A percentile compares a stretch with the other conserved stretches of the same genome.
phyloP scores from a whole-genome alignment of 2,113 vertebrate species.

The Orcinus orca region DNA sequence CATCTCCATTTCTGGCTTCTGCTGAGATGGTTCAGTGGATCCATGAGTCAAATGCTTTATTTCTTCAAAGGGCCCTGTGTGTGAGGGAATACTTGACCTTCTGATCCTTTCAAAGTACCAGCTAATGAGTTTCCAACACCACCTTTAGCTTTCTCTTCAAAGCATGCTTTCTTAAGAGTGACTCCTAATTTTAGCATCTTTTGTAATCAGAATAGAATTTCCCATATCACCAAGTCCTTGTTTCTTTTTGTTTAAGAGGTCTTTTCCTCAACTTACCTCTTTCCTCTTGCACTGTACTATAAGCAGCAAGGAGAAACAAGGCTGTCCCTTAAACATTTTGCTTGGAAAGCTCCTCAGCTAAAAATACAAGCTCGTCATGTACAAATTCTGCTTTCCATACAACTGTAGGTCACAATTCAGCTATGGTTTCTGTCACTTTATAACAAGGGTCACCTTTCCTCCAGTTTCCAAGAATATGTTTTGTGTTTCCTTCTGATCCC shows the following conservation, averaged over 20 bases:
- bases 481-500: background rate
- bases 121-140: background rate
- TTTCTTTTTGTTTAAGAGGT: background rate
- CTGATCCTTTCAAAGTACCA: background rate
- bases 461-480: background rate
- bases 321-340: background rate
- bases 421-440: no score
- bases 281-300: background rate
- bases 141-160: background rate
- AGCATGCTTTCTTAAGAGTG: background rate
- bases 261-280: background rate
- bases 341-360: background rate
- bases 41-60: background rate
- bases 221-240: background rate
- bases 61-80: background rate
- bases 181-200: background rate
- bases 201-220: background rate
- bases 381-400: background rate
- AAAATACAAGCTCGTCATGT: background rate
- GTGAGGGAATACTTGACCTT: background rate
- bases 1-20: background rate
- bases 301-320: background rate
- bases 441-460: background rate
- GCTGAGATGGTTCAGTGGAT: background rate
- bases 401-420: background rate